Conservation (phyloP, 2,888 invertebrate species). For the Chydorus sphaericus region DNA sequence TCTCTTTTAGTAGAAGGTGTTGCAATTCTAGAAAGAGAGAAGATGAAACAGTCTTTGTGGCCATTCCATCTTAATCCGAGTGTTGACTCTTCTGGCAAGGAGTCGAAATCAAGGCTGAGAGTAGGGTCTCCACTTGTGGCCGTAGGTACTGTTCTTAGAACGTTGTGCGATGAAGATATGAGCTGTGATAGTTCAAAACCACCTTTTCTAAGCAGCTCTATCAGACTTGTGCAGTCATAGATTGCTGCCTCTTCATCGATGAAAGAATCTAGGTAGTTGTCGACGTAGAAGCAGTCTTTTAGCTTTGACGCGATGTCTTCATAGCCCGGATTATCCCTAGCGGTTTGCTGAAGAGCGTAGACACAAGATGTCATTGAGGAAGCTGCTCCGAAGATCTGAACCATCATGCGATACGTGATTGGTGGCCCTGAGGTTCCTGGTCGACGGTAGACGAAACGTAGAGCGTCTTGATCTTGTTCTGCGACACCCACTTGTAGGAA, state of each 20-base stretch:
- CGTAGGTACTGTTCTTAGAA: not conserved
- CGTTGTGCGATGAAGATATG: not conserved
- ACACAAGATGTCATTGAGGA: constrained; percentile 15
- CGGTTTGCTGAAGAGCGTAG: constrained; percentile 16
- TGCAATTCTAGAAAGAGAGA: too few species aligned
- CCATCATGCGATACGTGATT: constrained; percentile 13
- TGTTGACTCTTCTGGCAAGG: too few species aligned
- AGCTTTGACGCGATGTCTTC: not conserved
- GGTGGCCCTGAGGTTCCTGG: constrained; percentile 9
- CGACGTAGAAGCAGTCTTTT: not conserved
- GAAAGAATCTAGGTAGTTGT: constrained; percentile 4
- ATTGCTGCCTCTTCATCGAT: not conserved
- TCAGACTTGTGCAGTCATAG: not conserved
- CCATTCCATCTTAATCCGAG: too few species aligned
- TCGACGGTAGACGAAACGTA: constrained; percentile 18
- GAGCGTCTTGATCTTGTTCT: constrained; percentile 13
- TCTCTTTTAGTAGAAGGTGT: too few species aligned
- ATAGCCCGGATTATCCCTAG: constrained; percentile 10
- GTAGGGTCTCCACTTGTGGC: not conserved
- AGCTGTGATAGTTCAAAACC: constrained; percentile 1
- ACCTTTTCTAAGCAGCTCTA: not conserved
- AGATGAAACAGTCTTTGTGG: too few species aligned
- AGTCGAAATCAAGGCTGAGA: not conserved
- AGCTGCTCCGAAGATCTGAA: constrained; percentile 16
- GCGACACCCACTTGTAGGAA: constrained; percentile 16